These are phyloP conservation scores for Cynopterus brachyotis DNA, from an alignment of 2,113 vertebrate genomes.

Conservation along the genomic window DNA sequence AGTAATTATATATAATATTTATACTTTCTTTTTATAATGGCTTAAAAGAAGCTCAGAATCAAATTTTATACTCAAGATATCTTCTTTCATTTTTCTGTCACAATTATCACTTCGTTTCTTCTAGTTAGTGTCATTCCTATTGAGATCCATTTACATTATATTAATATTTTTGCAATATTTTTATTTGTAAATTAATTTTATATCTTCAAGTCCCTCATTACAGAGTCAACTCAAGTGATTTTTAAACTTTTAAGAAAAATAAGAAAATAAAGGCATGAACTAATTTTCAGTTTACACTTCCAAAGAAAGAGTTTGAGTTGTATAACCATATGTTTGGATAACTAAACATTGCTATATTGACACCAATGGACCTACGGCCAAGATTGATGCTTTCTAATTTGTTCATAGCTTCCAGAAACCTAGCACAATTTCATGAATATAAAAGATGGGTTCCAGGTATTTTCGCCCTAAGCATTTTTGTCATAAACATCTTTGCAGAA, in stretches of 20 bases:
- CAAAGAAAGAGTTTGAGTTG: not conserved
- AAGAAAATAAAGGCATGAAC: not conserved
- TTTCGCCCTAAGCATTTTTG: no score
- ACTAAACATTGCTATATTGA: not conserved
- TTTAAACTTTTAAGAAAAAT: not conserved
- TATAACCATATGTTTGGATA: not conserved
- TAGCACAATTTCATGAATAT: not conserved
- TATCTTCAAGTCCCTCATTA: constrained; percentile 1
- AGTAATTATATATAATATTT: not conserved
- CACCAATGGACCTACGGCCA: not conserved
- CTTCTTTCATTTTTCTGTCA: not conserved
- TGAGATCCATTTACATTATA: not conserved
- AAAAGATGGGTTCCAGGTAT: not conserved
- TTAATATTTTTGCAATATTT: not conserved
- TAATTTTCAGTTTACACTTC: not conserved
- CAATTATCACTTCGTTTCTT: not conserved
- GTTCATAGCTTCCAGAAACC: not conserved
- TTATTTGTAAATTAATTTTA: not conserved
- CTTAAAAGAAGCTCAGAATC: not conserved
- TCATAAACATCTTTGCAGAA: no score
- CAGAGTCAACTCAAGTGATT: not conserved
- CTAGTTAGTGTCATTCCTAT: not conserved
- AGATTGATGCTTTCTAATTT: not conserved
- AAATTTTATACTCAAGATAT: not conserved
- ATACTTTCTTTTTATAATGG: not conserved